Evolutionary conservation across 2,113 vertebrate species (phyloP), one percentile per base, ranked within the genome.

Genomic region (Calidris pygmaea): DNA sequence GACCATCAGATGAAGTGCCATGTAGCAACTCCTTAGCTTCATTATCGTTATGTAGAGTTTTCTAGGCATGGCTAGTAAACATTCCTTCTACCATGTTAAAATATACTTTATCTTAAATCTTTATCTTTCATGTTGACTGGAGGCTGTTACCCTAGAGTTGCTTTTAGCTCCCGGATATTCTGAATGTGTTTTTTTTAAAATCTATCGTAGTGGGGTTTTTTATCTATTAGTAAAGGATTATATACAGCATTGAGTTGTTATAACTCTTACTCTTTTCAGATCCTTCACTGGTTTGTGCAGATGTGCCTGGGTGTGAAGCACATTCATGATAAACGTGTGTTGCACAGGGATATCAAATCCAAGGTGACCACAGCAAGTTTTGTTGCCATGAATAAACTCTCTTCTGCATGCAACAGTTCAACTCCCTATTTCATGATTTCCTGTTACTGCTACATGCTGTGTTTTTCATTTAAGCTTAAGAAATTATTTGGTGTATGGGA

Each of bases 331-430:
- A 98, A 98, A 79, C 96, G 97, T 59, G 98, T 99, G 53, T 96
- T 99, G 67, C 99, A 99, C 97, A 98, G 99, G 96, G 99, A 99
- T 91, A 98, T 99, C 90, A 99, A 99, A 90, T 99, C 99, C 70
- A 99, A 99, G 98, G 99, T 99, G 93, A 98, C 66, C 82, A n/a
- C 14, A 87, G 43, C 60, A 66, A n/a, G 13, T 80, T 75, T 82
- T 59, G 6, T 84, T 74, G 50, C 45, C 27, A 12, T 73, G 77
- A 73, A 43, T 65, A 48, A 86, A n/a, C 12, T 55, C 24, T 76
- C 15, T 65, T 50, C 43, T 62, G n/a, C 37, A n/a, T 63, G 67
- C 34, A 48, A 10, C 68, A 45, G 32, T 71, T 80, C 41, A 71
- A 2, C 6, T 22, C 14, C 15, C 8, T 68, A 9, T 67, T 72